Percentiles rank a stretch among this genome's conserved stretches.
Evolutionary conservation across 2,888 invertebrate genomes (phyloP).

Genomic region (Hypsopygia costalis): DNA sequence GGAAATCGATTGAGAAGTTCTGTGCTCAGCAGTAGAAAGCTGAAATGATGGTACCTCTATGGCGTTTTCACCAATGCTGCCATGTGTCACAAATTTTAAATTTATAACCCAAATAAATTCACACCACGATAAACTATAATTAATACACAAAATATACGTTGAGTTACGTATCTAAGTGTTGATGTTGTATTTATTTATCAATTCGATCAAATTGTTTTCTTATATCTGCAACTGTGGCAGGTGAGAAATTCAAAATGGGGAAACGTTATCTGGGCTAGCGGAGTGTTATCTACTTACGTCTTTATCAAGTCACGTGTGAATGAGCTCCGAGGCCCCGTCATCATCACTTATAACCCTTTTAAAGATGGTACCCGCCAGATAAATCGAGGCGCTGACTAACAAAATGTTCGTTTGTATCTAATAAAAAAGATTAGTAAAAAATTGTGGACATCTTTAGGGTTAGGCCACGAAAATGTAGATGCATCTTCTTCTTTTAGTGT

Average conservation of each 20-base stretch:
- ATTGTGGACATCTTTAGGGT: slow-evolving; percentile 40
- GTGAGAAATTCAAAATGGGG: slow-evolving; percentile 12
- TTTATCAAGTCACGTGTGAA: slow-evolving; percentile 60
- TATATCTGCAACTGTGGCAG: slow-evolving; percentile 1
- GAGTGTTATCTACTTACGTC: slow-evolving; percentile 26
- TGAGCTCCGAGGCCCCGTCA: slow-evolving; percentile 53
- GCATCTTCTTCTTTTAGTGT: too few relatives aligned
- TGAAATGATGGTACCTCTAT: too few relatives aligned
- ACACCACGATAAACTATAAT: too few relatives aligned
- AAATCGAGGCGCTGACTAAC: slow-evolving; percentile 56
- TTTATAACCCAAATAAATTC: too few relatives aligned
- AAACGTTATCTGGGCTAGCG: slow-evolving; percentile 13
- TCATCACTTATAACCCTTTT: slow-evolving; percentile 54
- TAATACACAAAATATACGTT: too few relatives aligned
- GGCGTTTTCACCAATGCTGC: too few relatives aligned
- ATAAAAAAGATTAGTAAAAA: slow-evolving; percentile 37
- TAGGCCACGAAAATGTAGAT: slow-evolving; percentile 31
- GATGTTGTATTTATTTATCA: too few relatives aligned
- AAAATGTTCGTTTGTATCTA: slow-evolving; percentile 72
- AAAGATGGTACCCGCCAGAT: slow-evolving; percentile 55
- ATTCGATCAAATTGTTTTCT: too few relatives aligned
- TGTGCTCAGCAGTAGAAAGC: too few relatives aligned
- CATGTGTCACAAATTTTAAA: too few relatives aligned
- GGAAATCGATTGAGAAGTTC: too few relatives aligned
- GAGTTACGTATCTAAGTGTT: too few relatives aligned